These are phyloP conservation scores for Drosophila nebulosa DNA, from an alignment of 1,140 invertebrate species.

Conservation along the genomic window DNA sequence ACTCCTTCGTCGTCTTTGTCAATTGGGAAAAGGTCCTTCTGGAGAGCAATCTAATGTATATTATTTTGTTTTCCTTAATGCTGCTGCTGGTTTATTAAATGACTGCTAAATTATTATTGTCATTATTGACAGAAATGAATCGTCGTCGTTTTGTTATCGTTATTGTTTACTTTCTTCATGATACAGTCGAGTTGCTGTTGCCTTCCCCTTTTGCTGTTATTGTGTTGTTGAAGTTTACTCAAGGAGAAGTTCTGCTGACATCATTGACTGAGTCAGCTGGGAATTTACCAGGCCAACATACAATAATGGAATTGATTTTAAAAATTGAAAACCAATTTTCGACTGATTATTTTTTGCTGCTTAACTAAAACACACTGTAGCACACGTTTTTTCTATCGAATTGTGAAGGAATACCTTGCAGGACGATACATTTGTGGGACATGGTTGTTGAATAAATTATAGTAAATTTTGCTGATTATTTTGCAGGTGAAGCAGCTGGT, in stretches of 20 bases:
- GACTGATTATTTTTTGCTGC: constrained; percentile 22
- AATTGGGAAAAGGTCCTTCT: not conserved
- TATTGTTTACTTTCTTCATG: constrained; percentile 58
- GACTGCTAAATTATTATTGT: constrained; percentile 77
- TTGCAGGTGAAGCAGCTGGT: constrained; percentile 88
- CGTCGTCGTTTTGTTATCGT: constrained; percentile 68
- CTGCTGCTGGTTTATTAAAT: constrained; percentile 53
- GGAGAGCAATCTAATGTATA: constrained; percentile 47
- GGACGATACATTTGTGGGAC: too few relatives aligned
- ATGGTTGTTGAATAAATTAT: constrained; percentile 32
- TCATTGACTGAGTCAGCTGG: constrained; percentile 51
- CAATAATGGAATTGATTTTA: constrained; percentile 59
- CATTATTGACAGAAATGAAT: constrained; percentile 78
- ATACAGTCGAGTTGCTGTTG: not conserved
- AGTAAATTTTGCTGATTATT: constrained; percentile 21
- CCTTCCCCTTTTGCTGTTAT: not conserved
- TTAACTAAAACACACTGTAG: not conserved
- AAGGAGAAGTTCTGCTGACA: constrained; percentile 54
- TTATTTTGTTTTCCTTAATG: constrained; percentile 51
- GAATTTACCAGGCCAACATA: constrained; percentile 22
- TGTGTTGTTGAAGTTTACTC: not conserved
- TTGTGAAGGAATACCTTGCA: not conserved
- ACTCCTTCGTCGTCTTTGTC: not conserved
- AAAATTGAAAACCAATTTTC: constrained; percentile 37
- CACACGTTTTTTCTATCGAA: not conserved